Base-by-base conservation (phyloP, 1,140 invertebrate species). In the Drosophila bipectinata region DNA sequence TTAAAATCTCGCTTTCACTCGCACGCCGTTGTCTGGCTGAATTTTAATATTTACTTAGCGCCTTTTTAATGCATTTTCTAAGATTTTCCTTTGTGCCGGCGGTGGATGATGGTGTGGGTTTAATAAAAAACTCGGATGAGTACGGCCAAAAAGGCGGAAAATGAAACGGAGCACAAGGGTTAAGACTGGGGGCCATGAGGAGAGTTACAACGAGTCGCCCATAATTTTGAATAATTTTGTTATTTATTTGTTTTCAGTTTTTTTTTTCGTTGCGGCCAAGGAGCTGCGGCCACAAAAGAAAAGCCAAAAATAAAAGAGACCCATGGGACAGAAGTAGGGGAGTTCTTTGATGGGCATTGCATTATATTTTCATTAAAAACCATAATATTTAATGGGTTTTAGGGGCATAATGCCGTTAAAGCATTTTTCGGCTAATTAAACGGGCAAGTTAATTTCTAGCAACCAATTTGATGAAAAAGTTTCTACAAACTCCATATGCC, bases 291-390 rank as follows among this genome's bases (percentile, higher is more conserved):
- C 66, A 76, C 71, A 85, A 85, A 37, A 64, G 78, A 55, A 30
- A 34, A 59, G 52, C 48, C 45, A 53, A 74, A 81, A 85, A 84
- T 84, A 81, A 85, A 84, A 49, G 68, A 61, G 57, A 54, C 39
- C 72, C 64, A 18, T 69, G 61, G 56, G 54, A 63, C 7, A n/a
- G n/a, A 14, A 37, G n/a, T 3, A 18, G 12, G 28, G 44, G 9
- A 45, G 60, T 34, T 10, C 32, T 54, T 45, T 63, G 63, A 47
- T 51, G 59, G 68, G 30, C 32, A 57, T 52, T 57, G 72, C 71
- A 85, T 82, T 85, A 85, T 87, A 85, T 85, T 85, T 85, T 87
- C 82, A 85, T 85, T 85, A 85, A 85, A 87, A 82, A 53, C 58
- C 45, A 72, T 68, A 64, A 64, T 74, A 74, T 87, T 81, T 81